Base-by-base conservation (phyloP, 2,888 invertebrate species). In the Sarcophaga variegata region DNA sequence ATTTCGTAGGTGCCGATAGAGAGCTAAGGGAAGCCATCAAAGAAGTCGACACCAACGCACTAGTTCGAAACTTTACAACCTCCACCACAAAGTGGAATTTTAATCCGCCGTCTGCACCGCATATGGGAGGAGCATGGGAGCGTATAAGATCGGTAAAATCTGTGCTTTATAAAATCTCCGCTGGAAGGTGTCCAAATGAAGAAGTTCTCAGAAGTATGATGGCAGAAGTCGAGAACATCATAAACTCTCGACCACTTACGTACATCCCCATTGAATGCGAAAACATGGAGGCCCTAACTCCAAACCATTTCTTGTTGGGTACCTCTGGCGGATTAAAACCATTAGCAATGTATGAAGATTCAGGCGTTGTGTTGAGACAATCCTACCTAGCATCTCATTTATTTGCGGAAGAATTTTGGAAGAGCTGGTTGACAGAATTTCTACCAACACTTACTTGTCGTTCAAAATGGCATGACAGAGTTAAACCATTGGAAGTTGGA, bases 231-330 rank as follows among this genome's bases (percentile, higher is more conserved):
- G 37, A 37, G 37, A 37, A 37, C 1, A 37, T 37, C 6, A 37
- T 37, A 6, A 37, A 6, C 37, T 37, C 37, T 37, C 37, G 66
- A 14, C 66, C 37, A 8, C 66, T 66, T 0, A 66, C 37, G 37
- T 37, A 66, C 37, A n/a, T 66, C 17, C 37, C 66, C 6, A 37
- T 66, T 66, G 66, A 17, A 20, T 20, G n/a, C n/a, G 66, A 37
- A 37, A 66, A 66, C n/a, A 66, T 66, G 66, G 37, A 66, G 17
- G n/a, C 66, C 0, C 66, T 66, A n/a, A 66, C 66, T 8, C 66
- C 66, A 6, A 37, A 66, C 2, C 66, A 66, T 37, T 66, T 66
- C 17, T 66, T 66, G 22, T 17, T 66, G 37, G 66, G 66, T 20
- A 66, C 17, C n/a, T 66, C 66, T 3, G 37, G n/a, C 17, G 37